A percentile compares a stretch with the other conserved stretches of the same genome.
These are phyloP conservation scores for Phyllotreta striolata DNA, from an alignment of 2,888 invertebrate genomes.

Conservation along the genomic window DNA sequence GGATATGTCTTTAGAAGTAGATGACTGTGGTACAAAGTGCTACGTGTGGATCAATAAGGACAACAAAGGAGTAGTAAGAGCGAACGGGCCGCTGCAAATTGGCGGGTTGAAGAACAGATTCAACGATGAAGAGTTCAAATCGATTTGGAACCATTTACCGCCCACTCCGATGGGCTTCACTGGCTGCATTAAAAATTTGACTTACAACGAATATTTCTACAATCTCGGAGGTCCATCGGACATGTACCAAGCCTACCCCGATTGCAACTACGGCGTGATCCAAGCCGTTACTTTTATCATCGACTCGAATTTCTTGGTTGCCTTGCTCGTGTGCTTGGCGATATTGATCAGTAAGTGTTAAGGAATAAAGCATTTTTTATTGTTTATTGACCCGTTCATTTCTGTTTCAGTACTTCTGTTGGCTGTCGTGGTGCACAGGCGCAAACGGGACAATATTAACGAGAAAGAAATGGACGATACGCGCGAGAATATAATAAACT, in stretches of 20 bases:
- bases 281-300: slow-evolving; percentile 84
- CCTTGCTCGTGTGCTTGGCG: slow-evolving; percentile 87
- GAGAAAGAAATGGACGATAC: slow-evolving; percentile 96
- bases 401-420: slow-evolving; percentile 76
- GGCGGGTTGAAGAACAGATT: slow-evolving; percentile 78
- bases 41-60: slow-evolving; percentile 51
- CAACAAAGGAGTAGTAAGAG: slow-evolving; percentile 60
- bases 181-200: slow-evolving; percentile 92
- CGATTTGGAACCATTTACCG: slow-evolving; percentile 76
- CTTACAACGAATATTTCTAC: slow-evolving; percentile 87
- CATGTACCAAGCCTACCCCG: slow-evolving; percentile 70
- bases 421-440: slow-evolving; percentile 89
- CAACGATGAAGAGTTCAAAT: slow-evolving; percentile 66
- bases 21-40: slow-evolving; percentile 58
- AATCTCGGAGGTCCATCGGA: slow-evolving; percentile 86
- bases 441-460: slow-evolving; percentile 84
- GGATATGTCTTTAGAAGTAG: slow-evolving; percentile 57
- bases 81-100: slow-evolving; percentile 89
- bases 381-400: slow-evolving; percentile 18
- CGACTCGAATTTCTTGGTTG: slow-evolving; percentile 86
- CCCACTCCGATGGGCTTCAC: slow-evolving; percentile 75
- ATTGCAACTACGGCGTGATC: slow-evolving; percentile 77
- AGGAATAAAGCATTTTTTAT: slow-evolving; percentile 12
- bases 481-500: slow-evolving; percentile 95
- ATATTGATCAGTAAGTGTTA: slow-evolving; percentile 78